phyloP scores from a whole-genome alignment of 2,113 vertebrate genomes.

The Xenus cinereus region DNA sequence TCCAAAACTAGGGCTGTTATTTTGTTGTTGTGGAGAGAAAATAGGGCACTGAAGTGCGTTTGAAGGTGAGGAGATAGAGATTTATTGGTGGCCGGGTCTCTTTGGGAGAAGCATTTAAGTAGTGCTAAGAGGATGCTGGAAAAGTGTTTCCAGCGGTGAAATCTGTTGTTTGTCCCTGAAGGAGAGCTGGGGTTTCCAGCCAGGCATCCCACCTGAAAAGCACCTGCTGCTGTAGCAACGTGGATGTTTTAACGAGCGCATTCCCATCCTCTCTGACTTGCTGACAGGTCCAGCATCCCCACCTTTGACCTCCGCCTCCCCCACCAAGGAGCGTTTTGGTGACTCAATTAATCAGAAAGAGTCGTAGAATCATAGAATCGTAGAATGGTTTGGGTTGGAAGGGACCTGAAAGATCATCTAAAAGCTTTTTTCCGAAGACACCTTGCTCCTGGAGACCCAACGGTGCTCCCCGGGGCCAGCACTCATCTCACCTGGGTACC shows the following conservation, averaged over 20 bases:
- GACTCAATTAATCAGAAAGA: neutral
- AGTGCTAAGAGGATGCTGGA: neutral
- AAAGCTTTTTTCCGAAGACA: neutral
- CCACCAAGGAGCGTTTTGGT: neutral
- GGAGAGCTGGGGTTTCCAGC: neutral
- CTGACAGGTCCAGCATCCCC: fast-evolving
- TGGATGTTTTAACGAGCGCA: fast-evolving
- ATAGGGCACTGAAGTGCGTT: neutral
- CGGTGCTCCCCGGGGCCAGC: fast-evolving
- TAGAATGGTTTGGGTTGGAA: neutral
- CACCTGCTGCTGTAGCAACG: neutral
- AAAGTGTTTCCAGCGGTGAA: neutral
- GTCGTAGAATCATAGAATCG: neutral
- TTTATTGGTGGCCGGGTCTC: conserved; percentile 3
- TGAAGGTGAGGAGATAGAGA: conserved; percentile 18
- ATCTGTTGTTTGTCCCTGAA: neutral
- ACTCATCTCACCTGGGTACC: neutral
- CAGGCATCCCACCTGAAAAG: neutral
- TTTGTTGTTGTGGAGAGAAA: conserved; percentile 18
- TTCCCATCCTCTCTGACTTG: fast-evolving
- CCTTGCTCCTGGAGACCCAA: neutral
- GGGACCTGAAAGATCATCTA: neutral
- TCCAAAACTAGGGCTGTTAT: neutral
- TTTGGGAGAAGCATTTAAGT: neutral
- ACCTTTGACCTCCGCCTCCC: neutral